phyloP scores from a whole-genome alignment of 2,888 invertebrate species.

The Bembecia ichneumoniformis region DNA sequence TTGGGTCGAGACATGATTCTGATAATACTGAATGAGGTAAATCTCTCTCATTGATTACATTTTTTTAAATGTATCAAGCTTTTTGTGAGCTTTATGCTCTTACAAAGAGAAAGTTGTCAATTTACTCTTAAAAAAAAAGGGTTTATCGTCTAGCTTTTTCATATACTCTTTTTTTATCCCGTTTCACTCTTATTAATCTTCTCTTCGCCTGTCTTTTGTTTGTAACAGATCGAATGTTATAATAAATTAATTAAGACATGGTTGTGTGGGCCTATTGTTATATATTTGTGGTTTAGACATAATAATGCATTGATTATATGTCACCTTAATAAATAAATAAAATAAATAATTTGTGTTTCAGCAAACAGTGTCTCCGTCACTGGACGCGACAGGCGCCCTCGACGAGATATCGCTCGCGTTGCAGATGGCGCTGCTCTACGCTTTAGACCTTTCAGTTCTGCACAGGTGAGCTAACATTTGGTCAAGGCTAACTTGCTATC shows the following conservation, averaged over 20 bases:
- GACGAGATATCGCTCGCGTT: constrained; percentile 85
- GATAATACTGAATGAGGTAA: constrained; percentile 69
- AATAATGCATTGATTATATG: background rate
- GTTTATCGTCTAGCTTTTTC: no score
- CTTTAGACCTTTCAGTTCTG: constrained; percentile 85
- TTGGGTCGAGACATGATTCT: constrained; percentile 81
- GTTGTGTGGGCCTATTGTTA: background rate
- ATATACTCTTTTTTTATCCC: no score
- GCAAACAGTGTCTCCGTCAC: constrained; percentile 50
- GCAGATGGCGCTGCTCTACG: constrained; percentile 86
- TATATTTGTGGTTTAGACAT: background rate
- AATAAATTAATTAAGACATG: background rate
- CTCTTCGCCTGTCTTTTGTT: no score
- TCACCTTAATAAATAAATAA: constrained; percentile 13
- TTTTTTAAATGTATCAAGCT: no score
- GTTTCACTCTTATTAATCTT: no score
- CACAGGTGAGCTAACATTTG: constrained; percentile 47
- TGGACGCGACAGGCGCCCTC: constrained; percentile 77
- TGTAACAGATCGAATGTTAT: no score
- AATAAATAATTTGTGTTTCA: constrained; percentile 18
- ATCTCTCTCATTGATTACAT: no score
- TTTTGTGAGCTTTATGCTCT: no score
- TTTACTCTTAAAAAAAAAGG: no score
- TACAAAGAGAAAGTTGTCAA: no score
- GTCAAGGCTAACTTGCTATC: no score